Base-by-base conservation (phyloP, 2,888 invertebrate species). In the Noctua janthe region DNA sequence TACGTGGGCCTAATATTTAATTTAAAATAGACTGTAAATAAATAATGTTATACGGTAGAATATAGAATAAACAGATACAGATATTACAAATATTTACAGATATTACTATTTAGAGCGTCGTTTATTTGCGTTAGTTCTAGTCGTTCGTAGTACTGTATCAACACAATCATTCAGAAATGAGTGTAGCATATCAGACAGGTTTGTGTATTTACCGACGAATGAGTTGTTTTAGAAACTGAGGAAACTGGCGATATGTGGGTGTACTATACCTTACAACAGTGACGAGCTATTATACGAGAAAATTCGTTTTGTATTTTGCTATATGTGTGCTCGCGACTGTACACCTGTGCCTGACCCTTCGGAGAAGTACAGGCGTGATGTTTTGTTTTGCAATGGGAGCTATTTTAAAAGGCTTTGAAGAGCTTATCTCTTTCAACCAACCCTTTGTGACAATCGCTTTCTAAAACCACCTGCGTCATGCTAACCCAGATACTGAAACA, bases 111-210 rank as follows among this genome's bases (percentile, higher is more conserved):
- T 15, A 39, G 35, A 43, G 29, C 39, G 64, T 23, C 35, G 35
- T 66, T 43, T 84, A 43, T 78, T 81, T 81, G 43, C 43, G 1
- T 64, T 83, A n/a, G 49, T n/a, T 64, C 15, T 71, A 66, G 43
- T 35, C 56, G 29, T n/a, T 78, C 1, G 59, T 43, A 49, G 64
- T 2, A n/a, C 64, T 64, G 59, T 62, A 43, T 49, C 84, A 84
- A 79, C 17, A 66, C 6, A 49, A 64, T 62, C 29, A 69, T 64
- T n/a, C 23, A 56, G 5, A 13, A 49, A 83, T 71, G 49, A 51
- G 56, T 49, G 3, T 35, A 39, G 59, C 20, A 3, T 17, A 39
- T 15, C 39, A 56, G 29, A 70, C 47, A 11, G 49, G 23, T 54
- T 56, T 23, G 1, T 64, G 10, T 70, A 17, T 70, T 64, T 83